phyloP scores from a whole-genome alignment of 1,140 invertebrate genomes.

The Halictus rubicundus region DNA sequence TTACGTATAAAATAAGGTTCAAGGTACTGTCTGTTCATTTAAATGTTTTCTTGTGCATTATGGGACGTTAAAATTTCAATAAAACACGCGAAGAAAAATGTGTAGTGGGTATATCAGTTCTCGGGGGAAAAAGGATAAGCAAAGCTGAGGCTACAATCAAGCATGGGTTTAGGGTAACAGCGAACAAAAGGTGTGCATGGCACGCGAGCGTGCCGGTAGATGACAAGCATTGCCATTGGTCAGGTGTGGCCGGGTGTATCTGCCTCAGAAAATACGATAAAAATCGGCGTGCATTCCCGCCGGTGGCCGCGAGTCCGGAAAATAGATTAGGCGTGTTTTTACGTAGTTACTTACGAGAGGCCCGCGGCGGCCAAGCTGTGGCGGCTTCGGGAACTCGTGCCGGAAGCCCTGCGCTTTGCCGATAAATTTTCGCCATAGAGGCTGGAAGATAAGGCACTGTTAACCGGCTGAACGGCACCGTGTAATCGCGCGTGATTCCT shows the following conservation, averaged over 20 bases:
- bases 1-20: too few relatives aligned
- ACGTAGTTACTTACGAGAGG: constrained; percentile 58
- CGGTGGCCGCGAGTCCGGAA: constrained; percentile 26
- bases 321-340: constrained; percentile 65
- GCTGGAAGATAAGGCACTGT: constrained; percentile 58
- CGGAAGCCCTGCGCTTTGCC: constrained; percentile 53
- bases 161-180: not conserved
- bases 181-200: not conserved
- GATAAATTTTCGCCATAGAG: constrained; percentile 57
- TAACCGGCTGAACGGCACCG: constrained; percentile 48
- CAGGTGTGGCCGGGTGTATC: not conserved
- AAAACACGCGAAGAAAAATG: too few relatives aligned
- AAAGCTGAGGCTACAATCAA: not conserved
- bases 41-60: too few relatives aligned
- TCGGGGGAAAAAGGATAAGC: too few relatives aligned
- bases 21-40: too few relatives aligned
- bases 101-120: too few relatives aligned
- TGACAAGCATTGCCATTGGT: not conserved
- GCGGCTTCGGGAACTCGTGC: constrained; percentile 55
- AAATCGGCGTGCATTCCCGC: constrained; percentile 32
- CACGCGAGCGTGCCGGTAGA: not conserved
- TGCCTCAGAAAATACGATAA: constrained; percentile 31
- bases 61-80: too few relatives aligned
- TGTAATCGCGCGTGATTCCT: constrained; percentile 61
- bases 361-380: not conserved